Conservation (phyloP, 2,888 invertebrate genomes). For the Scaeva pyrastri region DNA sequence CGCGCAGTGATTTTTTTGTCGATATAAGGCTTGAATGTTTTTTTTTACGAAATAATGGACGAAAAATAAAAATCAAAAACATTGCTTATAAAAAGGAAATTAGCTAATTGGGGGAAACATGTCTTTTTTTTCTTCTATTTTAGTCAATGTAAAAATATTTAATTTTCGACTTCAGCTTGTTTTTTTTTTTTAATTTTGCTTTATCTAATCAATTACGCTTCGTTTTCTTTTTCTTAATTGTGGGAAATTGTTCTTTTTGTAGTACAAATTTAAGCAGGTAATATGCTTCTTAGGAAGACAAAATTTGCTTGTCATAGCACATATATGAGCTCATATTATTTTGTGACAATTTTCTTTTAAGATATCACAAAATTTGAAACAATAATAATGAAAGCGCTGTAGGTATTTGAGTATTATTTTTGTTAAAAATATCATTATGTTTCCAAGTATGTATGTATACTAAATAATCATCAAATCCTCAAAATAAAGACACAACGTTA, state of each 20-base stretch:
- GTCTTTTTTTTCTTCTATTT: slow-evolving; percentile 5
- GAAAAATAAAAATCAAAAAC: slow-evolving; percentile 11
- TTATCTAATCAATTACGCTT: slow-evolving; percentile 61
- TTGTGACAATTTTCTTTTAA: slow-evolving; percentile 16
- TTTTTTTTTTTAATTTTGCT: background rate
- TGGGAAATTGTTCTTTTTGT: background rate
- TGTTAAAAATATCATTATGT: too few relatives aligned
- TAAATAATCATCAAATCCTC: too few relatives aligned
- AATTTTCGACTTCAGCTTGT: slow-evolving; percentile 10
- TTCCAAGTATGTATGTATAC: too few relatives aligned
- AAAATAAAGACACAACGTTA: too few relatives aligned
- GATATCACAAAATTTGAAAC: background rate
- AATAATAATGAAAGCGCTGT: background rate
- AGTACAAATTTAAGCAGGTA: background rate
- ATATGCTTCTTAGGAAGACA: slow-evolving; percentile 39
- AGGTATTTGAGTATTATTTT: too few relatives aligned
- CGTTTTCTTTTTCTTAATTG: background rate
- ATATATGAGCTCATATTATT: background rate
- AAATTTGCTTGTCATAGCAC: slow-evolving; percentile 34
- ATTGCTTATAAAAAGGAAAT: slow-evolving; percentile 34
- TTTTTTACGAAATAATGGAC: slow-evolving; percentile 14
- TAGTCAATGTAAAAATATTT: slow-evolving; percentile 16
- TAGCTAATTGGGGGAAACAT: slow-evolving; percentile 51
- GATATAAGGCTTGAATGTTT: slow-evolving; percentile 8
- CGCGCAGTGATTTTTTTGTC: slow-evolving; percentile 30